These are phyloP conservation scores for Raja brachyura DNA, from an alignment of 2,113 vertebrate species.

Conservation along the genomic window DNA sequence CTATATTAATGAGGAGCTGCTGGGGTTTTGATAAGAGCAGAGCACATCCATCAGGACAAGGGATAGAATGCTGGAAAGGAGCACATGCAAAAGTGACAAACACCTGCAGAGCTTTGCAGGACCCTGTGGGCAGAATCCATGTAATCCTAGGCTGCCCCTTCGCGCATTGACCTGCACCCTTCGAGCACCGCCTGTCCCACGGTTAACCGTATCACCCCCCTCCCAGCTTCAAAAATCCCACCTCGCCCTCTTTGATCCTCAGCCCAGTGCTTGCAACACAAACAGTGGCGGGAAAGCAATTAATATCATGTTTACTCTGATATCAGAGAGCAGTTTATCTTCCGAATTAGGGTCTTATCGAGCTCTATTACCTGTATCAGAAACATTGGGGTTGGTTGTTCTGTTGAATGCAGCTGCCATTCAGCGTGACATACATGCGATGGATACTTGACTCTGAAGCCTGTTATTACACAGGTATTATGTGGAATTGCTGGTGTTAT, in stretches of 20 bases:
- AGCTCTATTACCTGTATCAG: slow-evolving; percentile 57
- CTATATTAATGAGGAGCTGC: slow-evolving; percentile 89
- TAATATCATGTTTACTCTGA: slow-evolving; percentile 67
- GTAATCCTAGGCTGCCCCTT: slow-evolving; percentile 52
- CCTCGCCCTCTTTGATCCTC: slow-evolving; percentile 46
- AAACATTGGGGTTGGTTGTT: slow-evolving; percentile 53
- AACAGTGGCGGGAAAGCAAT: slow-evolving; percentile 61
- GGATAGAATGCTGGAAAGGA: slow-evolving; percentile 65
- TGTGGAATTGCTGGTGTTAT: slow-evolving; percentile 92
- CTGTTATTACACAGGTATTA: slow-evolving; percentile 98
- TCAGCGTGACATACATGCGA: slow-evolving; percentile 77
- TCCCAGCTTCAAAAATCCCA: slow-evolving; percentile 49
- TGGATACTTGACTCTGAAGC: slow-evolving; percentile 84
- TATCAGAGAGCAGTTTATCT: slow-evolving; percentile 61
- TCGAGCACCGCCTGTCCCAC: slow-evolving; percentile 44
- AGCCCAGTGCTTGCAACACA: slow-evolving; percentile 52
- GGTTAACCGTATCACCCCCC: slow-evolving; percentile 46
- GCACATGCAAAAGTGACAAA: slow-evolving; percentile 58
- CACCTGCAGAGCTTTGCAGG: slow-evolving; percentile 66
- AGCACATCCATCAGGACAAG: slow-evolving; percentile 71
- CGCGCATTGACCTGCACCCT: slow-evolving; percentile 65
- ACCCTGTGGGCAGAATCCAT: slow-evolving; percentile 58
- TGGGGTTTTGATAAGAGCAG: slow-evolving; percentile 80
- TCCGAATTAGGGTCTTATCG: slow-evolving; percentile 58
- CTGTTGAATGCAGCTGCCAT: slow-evolving; percentile 64